Conservation (phyloP, 2,888 invertebrate species). For the Drosophila pegasa region DNA sequence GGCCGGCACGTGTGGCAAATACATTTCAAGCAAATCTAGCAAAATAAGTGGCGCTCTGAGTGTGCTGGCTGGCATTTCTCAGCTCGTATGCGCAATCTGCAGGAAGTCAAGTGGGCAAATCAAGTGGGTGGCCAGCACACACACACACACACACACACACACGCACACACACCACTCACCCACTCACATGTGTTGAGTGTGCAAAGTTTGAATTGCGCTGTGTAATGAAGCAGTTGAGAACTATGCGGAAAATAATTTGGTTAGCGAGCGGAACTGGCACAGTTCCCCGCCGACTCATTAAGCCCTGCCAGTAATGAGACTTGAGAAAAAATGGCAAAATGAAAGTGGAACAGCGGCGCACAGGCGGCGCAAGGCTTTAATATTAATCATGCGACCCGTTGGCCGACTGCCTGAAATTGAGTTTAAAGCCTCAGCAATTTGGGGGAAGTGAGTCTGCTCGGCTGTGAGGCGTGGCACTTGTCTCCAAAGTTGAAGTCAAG, state of each 20-base stretch:
- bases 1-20: slow-evolving; percentile 41
- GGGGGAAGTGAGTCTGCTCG: slow-evolving; percentile 30
- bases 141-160: slow-evolving; percentile 13
- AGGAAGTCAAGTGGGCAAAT: slow-evolving; percentile 63
- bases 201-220: slow-evolving; percentile 64
- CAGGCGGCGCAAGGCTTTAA: slow-evolving; percentile 49
- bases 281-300: slow-evolving; percentile 54
- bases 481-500: slow-evolving; percentile 73
- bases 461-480: slow-evolving; percentile 65
- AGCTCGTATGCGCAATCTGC: slow-evolving; percentile 59
- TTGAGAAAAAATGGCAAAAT: slow-evolving; percentile 13
- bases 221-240: slow-evolving; percentile 65
- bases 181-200: slow-evolving; percentile 26
- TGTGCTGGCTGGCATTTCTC: slow-evolving; percentile 49
- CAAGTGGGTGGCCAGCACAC: slow-evolving; percentile 30
- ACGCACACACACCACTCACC: slow-evolving; percentile 1
- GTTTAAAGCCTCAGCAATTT: slow-evolving; percentile 43
- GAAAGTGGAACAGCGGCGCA: slow-evolving; percentile 43
- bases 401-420: slow-evolving; percentile 37
- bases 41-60: slow-evolving; percentile 59
- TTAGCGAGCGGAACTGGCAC: slow-evolving; percentile 59
- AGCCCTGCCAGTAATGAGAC: slow-evolving; percentile 60
- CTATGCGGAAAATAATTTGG: slow-evolving; percentile 63
- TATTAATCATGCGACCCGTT: slow-evolving; percentile 69
- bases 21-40: slow-evolving; percentile 62